Percentiles rank a stretch among this genome's conserved stretches.
Evolutionary conservation across 2,797 vertebrate genomes (phyloP).

Genomic region (Helostoma temminkii): DNA sequence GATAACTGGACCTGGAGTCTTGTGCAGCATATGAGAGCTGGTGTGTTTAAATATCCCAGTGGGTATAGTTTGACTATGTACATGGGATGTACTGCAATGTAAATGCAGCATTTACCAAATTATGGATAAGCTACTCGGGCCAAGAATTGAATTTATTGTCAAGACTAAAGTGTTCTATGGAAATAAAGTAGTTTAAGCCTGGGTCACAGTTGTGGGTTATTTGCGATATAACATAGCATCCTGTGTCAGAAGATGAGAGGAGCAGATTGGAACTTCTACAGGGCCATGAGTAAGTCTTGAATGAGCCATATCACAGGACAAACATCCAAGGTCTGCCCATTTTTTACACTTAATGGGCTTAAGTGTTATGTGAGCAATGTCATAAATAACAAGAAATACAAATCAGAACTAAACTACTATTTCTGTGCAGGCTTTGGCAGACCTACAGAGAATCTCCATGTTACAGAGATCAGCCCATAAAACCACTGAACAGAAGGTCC

Average conservation of each 20-base stretch:
- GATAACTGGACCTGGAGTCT: not conserved
- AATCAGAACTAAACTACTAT: slow-evolving; percentile 4
- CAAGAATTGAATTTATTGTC: slow-evolving; percentile 11
- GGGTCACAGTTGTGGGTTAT: slow-evolving; percentile 5
- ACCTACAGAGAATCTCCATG: not conserved
- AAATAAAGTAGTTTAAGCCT: slow-evolving; percentile 7
- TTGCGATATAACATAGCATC: slow-evolving; percentile 59
- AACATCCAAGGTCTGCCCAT: slow-evolving; percentile 67
- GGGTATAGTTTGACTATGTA: too few species aligned
- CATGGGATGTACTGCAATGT: too few species aligned
- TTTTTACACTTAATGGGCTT: slow-evolving; percentile 53
- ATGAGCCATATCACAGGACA: slow-evolving; percentile 58
- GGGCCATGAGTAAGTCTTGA: slow-evolving; percentile 58
- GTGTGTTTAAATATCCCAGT: slow-evolving; percentile 67
- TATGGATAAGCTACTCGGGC: slow-evolving; percentile 31
- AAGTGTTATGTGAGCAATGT: slow-evolving; percentile 22
- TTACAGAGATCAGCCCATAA: slow-evolving; percentile 16
- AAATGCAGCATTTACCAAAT: slow-evolving; percentile 44
- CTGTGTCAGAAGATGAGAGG: slow-evolving; percentile 53
- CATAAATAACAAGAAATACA: slow-evolving; percentile 28
- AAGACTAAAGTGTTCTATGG: not conserved
- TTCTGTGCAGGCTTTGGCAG: not conserved
- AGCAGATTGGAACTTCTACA: slow-evolving; percentile 50
- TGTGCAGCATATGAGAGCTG: slow-evolving; percentile 57
- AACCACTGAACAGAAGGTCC: not conserved